These are phyloP conservation scores for Tautogolabrus adspersus DNA, from an alignment of 2,113 vertebrate species.

Conservation along the genomic window DNA sequence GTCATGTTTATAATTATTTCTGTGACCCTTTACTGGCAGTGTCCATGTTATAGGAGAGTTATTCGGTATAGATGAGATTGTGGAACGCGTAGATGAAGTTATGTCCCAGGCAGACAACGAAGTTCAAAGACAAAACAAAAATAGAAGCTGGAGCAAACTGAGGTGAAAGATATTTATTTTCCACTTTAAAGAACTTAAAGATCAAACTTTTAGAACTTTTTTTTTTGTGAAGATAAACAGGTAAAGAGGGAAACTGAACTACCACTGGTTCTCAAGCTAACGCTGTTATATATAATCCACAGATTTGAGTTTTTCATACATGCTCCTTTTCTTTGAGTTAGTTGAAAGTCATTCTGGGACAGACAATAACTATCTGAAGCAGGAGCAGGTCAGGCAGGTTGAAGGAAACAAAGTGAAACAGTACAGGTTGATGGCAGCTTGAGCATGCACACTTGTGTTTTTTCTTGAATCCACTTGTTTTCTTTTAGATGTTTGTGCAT, in stretches of 20 bases:
- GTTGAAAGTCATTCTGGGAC: neutral
- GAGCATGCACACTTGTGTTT: neutral
- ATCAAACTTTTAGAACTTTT: neutral
- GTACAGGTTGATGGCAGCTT: no score
- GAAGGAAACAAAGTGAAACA: no score
- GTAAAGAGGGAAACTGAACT: neutral
- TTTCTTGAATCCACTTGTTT: conserved; percentile 20
- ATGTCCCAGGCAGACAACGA: neutral
- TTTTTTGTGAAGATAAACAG: neutral
- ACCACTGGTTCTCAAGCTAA: no score
- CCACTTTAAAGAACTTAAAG: no score
- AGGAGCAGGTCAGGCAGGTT: no score
- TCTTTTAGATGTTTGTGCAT: conserved; percentile 38
- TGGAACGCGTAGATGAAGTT: neutral
- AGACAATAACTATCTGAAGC: no score
- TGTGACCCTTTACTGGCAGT: neutral
- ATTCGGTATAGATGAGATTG: neutral
- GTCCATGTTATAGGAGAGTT: neutral
- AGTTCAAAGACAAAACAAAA: neutral
- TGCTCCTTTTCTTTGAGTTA: neutral
- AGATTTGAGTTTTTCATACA: neutral
- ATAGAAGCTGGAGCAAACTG: neutral
- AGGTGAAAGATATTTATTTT: neutral
- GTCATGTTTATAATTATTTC: neutral
- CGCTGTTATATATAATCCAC: neutral